Conservation (phyloP, 2,113 vertebrate species). For the Daubentonia madagascariensis region DNA sequence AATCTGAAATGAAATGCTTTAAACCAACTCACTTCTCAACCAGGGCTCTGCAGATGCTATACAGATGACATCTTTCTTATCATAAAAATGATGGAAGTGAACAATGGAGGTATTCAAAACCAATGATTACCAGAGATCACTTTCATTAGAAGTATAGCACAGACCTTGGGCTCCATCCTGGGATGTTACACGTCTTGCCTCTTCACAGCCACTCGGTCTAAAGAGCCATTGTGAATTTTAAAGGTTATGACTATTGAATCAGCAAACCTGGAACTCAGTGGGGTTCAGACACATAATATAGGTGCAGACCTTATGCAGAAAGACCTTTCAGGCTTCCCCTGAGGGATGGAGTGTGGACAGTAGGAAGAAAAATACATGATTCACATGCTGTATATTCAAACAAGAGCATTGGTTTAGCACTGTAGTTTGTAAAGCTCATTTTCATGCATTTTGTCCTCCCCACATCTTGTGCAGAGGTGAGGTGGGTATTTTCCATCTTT, state of each 20-base stretch:
- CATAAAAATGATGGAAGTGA: constrained; percentile 76
- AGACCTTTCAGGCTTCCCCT: not conserved
- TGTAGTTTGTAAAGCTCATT: not conserved
- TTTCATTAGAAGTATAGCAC: constrained; percentile 43
- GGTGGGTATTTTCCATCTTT: not conserved
- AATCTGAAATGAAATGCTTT: constrained; percentile 72
- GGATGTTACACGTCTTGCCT: not conserved
- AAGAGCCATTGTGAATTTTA: not conserved
- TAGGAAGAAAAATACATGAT: not conserved
- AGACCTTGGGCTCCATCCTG: not conserved
- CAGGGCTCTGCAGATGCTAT: constrained; percentile 60
- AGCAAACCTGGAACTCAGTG: not conserved
- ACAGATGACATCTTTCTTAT: constrained; percentile 67
- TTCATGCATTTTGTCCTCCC: not conserved
- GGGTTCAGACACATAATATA: not conserved
- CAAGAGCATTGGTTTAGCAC: not conserved
- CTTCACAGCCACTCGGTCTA: not conserved
- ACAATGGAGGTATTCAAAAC: constrained; percentile 63
- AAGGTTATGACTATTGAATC: constrained; percentile 19
- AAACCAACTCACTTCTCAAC: constrained; percentile 74
- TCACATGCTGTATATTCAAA: not conserved
- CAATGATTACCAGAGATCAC: constrained; percentile 64
- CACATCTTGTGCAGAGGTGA: not conserved
- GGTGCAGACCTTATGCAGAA: not conserved
- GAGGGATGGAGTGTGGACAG: not conserved